Evolutionary conservation across 1,140 invertebrate species (phyloP), one percentile per base, ranked within the genome.

Genomic region (Leptopilina boulardi): DNA sequence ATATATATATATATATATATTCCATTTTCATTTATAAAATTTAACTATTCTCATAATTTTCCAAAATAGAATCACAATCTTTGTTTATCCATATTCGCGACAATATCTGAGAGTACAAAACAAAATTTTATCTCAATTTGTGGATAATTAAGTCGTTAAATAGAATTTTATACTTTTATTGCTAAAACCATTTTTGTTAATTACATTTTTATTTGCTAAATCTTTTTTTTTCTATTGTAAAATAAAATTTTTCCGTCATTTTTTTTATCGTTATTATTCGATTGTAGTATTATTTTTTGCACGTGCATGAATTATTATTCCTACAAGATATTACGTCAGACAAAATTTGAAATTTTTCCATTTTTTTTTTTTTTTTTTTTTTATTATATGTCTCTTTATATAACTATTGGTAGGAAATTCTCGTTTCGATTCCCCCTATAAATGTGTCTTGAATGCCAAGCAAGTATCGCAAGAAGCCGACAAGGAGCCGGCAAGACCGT

Each of bases 401-500:
- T 4, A 66, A 66, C 59, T 30, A 66, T 66, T 66, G 59, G 59
- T 66, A 66, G 11, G 23, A 66, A 66, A 66, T 66, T 13, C 59
- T 66, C 59, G 59, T 66, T 66, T 34, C 59, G 59, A 66, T 66
- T 66, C 15, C 10, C n/a, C 34, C 21, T 41, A 51, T 51, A 73
- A 51, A 74, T 76, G 77, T 76, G 81, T 73, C 71, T 72, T 47
- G 38, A 77, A 74, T 79, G 59, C 66, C 70, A 71, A 72, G 19
- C 30, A 38, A 59, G 73, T 72, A 72, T 77, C 71, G 76, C 77
- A 80, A 79, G 79, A 76, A 79, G 77, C 79, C 79, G 77, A 51
- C 81, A 77, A 82, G 70, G 74, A 76, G 70, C 71, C 77, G 73
- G 72, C 72, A 73, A 74, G 76, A 76, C 76, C 79, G 75, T 79